phyloP scores from a whole-genome alignment of 2,113 vertebrate species.

The Sinosuthora webbiana region DNA sequence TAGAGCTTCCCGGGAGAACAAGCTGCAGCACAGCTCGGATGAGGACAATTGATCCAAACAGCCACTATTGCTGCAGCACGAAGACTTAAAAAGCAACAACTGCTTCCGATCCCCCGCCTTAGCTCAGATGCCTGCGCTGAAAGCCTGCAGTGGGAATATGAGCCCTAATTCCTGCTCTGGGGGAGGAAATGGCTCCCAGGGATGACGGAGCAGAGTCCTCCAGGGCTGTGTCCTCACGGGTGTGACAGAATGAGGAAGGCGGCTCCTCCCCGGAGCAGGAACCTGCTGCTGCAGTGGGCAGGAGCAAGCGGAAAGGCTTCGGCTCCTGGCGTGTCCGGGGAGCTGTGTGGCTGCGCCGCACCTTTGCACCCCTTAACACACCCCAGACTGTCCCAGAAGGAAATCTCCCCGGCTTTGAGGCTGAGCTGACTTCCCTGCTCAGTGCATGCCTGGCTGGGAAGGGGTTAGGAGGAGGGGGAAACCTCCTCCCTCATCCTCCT shows the following conservation, averaged over 20 bases:
- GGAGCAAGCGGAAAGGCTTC: rapidly evolving
- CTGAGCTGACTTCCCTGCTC: not conserved
- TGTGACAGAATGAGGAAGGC: rapidly evolving
- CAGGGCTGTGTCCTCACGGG: not conserved
- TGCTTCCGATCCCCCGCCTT: not conserved
- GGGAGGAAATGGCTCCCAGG: not conserved
- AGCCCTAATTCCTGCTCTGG: not conserved
- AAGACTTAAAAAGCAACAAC: not conserved
- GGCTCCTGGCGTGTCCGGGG: not conserved
- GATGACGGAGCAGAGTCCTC: not conserved
- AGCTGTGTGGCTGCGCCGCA: not conserved
- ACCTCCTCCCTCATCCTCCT: rapidly evolving
- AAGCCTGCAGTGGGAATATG: not conserved
- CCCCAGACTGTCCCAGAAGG: not conserved
- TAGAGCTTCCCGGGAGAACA: not conserved
- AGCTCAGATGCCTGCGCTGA: not conserved
- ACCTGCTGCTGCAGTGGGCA: not conserved
- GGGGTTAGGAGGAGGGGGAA: not conserved
- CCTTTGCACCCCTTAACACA: not conserved
- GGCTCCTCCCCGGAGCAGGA: not conserved
- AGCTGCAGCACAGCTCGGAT: not conserved
- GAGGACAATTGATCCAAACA: conserved; percentile 11
- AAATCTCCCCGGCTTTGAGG: rapidly evolving
- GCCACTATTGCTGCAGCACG: not conserved
- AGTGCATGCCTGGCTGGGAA: rapidly evolving